Percentiles rank a stretch among this genome's conserved stretches.
Evolutionary conservation across 2,888 invertebrate genomes (phyloP).

Genomic region (Heteromurus nitidus): DNA sequence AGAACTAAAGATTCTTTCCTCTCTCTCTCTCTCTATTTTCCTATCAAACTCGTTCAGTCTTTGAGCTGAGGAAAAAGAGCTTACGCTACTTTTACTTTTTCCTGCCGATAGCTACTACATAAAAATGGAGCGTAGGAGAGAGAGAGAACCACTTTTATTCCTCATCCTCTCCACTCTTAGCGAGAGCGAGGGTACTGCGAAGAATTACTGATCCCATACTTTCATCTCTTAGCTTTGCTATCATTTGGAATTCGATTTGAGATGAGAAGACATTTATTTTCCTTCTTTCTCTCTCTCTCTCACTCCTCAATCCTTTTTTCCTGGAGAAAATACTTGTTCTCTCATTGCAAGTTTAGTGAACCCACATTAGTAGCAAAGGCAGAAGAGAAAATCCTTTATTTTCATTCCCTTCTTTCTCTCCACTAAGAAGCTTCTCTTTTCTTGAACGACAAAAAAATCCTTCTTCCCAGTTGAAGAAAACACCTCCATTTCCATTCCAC

Average conservation of each 20-base stretch:
- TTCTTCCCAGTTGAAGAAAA: too few relatives aligned
- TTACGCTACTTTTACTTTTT: background rate
- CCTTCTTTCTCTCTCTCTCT: too few relatives aligned
- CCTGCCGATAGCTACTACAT: too few relatives aligned
- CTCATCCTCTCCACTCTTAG: background rate
- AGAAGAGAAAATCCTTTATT: slow-evolving; percentile 26
- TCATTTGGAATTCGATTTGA: slow-evolving; percentile 55
- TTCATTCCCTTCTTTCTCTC: slow-evolving; percentile 1
- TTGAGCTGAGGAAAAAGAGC: background rate
- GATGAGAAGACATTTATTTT: slow-evolving; percentile 5
- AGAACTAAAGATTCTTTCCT: too few relatives aligned
- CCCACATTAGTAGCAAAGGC: slow-evolving; percentile 25
- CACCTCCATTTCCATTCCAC: too few relatives aligned
- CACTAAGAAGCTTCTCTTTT: background rate
- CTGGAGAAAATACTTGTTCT: slow-evolving; percentile 10
- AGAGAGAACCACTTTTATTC: background rate
- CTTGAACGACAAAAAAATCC: too few relatives aligned
- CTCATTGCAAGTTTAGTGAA: slow-evolving; percentile 48
- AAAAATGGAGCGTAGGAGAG: too few relatives aligned
- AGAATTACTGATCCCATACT: background rate
- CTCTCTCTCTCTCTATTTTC: too few relatives aligned
- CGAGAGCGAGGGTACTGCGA: background rate
- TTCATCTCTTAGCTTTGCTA: slow-evolving; percentile 1
- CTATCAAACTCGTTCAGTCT: background rate
- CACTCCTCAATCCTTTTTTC: slow-evolving; percentile 36